Base-by-base conservation (phyloP, 2,888 invertebrate genomes). In the Euproctis similis region DNA sequence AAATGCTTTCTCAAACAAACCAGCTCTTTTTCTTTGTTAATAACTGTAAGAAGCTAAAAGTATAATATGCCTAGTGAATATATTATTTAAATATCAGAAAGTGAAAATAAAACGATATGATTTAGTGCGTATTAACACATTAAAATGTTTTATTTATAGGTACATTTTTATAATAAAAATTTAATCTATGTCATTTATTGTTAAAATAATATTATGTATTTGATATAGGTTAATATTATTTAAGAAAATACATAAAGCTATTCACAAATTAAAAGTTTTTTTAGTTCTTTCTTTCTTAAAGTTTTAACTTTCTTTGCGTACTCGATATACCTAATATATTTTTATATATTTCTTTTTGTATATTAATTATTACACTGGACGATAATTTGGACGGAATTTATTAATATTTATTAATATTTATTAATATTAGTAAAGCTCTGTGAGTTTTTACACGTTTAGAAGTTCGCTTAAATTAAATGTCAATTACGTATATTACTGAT, bases 381-480 rank as follows among this genome's bases (percentile, higher is more conserved):
- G 69, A 71, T 70, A 58, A 67, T 53, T 46, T 62, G 73, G 71
- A 73, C 70, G 69, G 72, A 71, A 58, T 68, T 53, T 46, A 59
- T 49, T 53, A 59, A 55, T 54, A 54, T n/a, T n/a, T n/a, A n/a
- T 59, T 60, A 58, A 48, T 56, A 58, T 77, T 66, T 66, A n/a
- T n/a, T n/a, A n/a, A n/a, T 68, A 75, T 84, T 81, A 81, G 78
- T 81, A 81, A 77, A 81, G 75, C 81, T 80, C 56, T 68, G 71
- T 73, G 75, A 78, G 76, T 80, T 80, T 78, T 73, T 81, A 80
- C 77, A 78, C 60, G 56, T 57, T 45, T 60, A 46, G 46, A 69
- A 69, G 63, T 61, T 55, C n/a, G 55, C 68, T 59, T 56, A 52
- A 49, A 41, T 42, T 50, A 60, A 52, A 72, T 14, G 14, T 70